These are phyloP conservation scores for Melanotaenia maccullochi DNA, from an alignment of 2,797 vertebrate species.

Conservation along the genomic window DNA sequence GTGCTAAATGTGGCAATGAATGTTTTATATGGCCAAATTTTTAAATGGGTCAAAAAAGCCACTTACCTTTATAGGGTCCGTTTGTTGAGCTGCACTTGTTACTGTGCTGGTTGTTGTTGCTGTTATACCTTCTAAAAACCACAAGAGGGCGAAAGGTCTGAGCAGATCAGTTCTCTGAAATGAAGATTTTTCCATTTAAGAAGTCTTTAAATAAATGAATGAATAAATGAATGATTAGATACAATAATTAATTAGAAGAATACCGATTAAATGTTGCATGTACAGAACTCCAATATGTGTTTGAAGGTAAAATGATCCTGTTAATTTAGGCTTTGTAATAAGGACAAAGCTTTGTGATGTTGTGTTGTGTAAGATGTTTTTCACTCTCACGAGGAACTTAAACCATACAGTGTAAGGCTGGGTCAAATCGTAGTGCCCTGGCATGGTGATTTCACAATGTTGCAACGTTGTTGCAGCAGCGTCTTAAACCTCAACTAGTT, in stretches of 20 bases:
- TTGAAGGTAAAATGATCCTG: neutral
- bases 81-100: constrained; percentile 37
- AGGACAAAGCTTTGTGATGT: neutral
- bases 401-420: neutral
- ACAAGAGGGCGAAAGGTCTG: constrained; percentile 41
- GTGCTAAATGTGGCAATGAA: neutral
- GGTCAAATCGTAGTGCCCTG: constrained; percentile 1
- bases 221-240: neutral
- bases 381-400: neutral
- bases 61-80: constrained; percentile 57
- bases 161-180: constrained; percentile 12
- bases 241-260: neutral
- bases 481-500: neutral
- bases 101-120: constrained; percentile 20
- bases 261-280: neutral
- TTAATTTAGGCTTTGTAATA: neutral
- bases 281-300: neutral
- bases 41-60: constrained; percentile 21
- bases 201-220: neutral
- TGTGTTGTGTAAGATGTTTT: constrained; percentile 12
- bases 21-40: neutral
- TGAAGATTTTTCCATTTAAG: neutral
- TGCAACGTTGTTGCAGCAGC: constrained; percentile 31
- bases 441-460: constrained; percentile 24
- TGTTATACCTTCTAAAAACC: constrained; percentile 15